Conservation (phyloP, 2,113 vertebrate genomes). For the Myotis davidii region DNA sequence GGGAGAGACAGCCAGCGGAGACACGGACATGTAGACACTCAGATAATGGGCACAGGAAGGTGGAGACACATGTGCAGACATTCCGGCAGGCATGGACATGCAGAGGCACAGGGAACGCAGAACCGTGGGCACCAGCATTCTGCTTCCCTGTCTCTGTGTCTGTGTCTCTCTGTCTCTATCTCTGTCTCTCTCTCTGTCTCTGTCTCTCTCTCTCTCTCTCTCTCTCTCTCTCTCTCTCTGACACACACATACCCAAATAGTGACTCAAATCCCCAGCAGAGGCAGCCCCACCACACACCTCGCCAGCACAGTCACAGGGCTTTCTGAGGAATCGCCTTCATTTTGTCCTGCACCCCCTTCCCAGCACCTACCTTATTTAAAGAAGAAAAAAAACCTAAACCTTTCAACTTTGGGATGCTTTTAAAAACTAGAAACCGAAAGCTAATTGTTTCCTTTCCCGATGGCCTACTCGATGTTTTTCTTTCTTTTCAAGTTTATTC, state of each 20-base stretch:
- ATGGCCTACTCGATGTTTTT: not conserved
- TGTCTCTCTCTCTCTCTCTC: not conserved
- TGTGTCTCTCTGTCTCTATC: not conserved
- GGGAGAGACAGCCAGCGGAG: not conserved
- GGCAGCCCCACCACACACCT: not conserved
- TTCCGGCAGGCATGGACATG: slow-evolving; percentile 56
- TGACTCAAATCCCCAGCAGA: not conserved
- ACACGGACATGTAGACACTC: not conserved
- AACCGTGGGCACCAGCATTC: not conserved
- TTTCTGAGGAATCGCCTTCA: not conserved
- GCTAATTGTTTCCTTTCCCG: not conserved
- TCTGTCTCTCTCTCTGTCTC: not conserved
- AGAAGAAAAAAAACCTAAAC: not conserved
- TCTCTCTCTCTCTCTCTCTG: not conserved
- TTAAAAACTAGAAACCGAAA: not conserved
- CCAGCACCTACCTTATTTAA: not conserved
- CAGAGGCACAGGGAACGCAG: not conserved
- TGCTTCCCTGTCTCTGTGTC: not conserved
- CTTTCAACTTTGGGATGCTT: not conserved
- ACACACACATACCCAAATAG: not conserved
- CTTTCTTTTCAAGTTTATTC: not conserved
- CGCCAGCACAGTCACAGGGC: not conserved
- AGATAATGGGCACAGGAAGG: not conserved
- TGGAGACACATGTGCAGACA: slow-evolving; percentile 34
- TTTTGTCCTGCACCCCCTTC: not conserved